Conservation (phyloP, 35 echinoderm and acorn worm genomes). For the Lytechinus pictus region DNA sequence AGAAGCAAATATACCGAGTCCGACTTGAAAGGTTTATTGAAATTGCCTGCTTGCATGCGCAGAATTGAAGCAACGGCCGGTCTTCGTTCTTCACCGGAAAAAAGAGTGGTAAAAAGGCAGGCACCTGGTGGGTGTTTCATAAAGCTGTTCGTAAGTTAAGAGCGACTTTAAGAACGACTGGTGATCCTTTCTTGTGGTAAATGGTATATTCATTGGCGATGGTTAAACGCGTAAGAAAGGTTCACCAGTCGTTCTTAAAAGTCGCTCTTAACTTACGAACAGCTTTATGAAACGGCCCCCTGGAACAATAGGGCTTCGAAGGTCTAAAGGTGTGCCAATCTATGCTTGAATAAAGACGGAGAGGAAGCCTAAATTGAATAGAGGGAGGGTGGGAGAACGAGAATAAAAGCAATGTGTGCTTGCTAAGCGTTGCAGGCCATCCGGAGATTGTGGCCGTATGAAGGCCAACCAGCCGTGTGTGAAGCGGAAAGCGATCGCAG, state of each 20-base stretch:
- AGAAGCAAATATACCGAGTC: not conserved
- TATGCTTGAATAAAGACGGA: conserved; percentile 5
- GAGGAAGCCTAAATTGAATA: conserved; percentile 41
- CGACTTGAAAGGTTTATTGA: not conserved
- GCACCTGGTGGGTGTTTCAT: no score
- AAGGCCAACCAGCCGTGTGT: not conserved
- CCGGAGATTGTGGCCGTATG: not conserved
- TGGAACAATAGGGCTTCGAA: conserved; percentile 49
- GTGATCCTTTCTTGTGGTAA: no score
- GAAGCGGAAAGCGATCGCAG: no score
- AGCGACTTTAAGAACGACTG: no score
- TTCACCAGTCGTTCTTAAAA: no score
- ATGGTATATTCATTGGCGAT: no score
- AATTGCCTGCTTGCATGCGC: conserved; percentile 39
- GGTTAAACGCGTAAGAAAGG: no score
- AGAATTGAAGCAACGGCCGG: conserved; percentile 36
- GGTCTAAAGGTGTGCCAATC: conserved; percentile 48
- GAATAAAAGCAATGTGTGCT: conserved; percentile 23
- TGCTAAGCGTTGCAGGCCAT: conserved; percentile 14
- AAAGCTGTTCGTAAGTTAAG: no score
- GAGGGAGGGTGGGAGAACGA: not conserved
- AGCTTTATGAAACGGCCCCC: no score
- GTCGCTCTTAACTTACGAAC: no score
- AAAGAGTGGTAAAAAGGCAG: conserved; percentile 33
- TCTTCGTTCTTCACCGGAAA: conserved; percentile 34